A percentile compares a stretch with the other conserved stretches of the same genome.
These are phyloP conservation scores for Montipora capitata DNA, from an alignment of 92 coral and sea anemone species.

Conservation along the genomic window DNA sequence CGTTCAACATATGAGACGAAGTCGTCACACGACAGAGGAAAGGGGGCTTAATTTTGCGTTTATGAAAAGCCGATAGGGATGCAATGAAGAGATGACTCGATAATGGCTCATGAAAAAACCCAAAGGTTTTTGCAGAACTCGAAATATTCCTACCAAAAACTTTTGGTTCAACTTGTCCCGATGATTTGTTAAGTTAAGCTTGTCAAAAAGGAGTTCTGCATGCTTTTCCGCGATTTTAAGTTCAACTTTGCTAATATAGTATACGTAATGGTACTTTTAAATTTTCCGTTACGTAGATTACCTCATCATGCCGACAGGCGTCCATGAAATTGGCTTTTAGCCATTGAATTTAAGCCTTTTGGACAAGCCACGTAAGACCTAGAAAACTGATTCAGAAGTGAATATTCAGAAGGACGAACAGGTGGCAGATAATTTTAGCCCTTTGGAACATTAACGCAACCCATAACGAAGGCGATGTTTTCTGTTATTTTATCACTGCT, in stretches of 20 bases:
- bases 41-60: too few relatives aligned
- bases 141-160: too few relatives aligned
- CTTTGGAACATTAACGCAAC: background rate
- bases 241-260: too few relatives aligned
- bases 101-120: too few relatives aligned
- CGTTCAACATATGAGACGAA: too few relatives aligned
- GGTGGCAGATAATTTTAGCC: background rate
- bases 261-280: too few relatives aligned
- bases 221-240: background rate
- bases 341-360: background rate
- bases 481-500: too few relatives aligned
- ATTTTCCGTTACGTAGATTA: background rate
- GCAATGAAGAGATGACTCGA: too few relatives aligned
- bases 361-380: background rate
- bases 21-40: too few relatives aligned
- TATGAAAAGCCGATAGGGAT: too few relatives aligned
- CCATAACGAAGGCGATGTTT: background rate
- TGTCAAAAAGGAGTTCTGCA: background rate
- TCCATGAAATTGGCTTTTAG: background rate
- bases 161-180: background rate
- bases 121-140: too few relatives aligned
- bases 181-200: background rate
- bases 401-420: background rate
- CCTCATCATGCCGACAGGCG: too few relatives aligned
- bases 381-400: background rate